These are phyloP conservation scores for Eidolon dupreanum DNA, from an alignment of 2,797 vertebrate genomes.

Conservation along the genomic window DNA sequence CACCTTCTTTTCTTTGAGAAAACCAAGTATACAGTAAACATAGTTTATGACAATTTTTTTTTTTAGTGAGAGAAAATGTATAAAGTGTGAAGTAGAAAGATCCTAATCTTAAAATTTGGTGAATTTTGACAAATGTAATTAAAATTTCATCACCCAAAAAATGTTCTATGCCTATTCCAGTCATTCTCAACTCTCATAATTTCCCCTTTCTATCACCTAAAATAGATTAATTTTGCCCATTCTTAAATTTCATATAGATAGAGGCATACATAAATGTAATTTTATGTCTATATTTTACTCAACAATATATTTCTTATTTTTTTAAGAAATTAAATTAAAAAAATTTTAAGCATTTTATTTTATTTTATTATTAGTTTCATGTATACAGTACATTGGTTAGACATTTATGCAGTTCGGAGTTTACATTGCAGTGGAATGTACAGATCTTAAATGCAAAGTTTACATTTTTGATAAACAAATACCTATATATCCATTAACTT, in stretches of 20 bases:
- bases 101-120: background rate
- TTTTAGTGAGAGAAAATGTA: background rate
- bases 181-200: background rate
- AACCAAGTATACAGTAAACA: background rate
- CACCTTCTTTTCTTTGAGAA: background rate
- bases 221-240: background rate
- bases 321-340: background rate
- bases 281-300: background rate
- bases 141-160: background rate
- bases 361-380: too few species aligned
- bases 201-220: background rate
- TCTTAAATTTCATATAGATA: background rate
- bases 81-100: background rate
- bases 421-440: background rate
- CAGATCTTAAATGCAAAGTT: background rate
- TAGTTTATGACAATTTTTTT: background rate
- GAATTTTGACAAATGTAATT: background rate
- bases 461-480: background rate
- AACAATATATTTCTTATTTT: background rate
- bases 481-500: background rate
- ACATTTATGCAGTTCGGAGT: too few species aligned
- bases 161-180: background rate
- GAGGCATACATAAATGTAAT: background rate
- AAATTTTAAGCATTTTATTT: too few species aligned
- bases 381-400: too few species aligned